Conservation (phyloP, 2,888 invertebrate species). For the Synanthedon tipuliformis region DNA sequence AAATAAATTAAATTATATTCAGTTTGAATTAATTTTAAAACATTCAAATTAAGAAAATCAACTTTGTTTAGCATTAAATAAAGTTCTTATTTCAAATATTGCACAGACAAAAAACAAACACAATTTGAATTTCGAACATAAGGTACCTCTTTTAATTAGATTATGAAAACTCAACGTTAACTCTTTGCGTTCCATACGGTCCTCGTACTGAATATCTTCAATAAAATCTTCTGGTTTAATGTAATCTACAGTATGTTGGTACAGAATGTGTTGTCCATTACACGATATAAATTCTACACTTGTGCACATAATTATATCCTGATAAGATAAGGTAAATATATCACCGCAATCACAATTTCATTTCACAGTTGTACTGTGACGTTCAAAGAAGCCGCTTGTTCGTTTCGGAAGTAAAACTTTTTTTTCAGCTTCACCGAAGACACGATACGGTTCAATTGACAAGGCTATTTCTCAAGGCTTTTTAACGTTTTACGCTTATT, state of each 20-base stretch:
- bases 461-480: slow-evolving; percentile 25
- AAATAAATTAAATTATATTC: too few relatives aligned
- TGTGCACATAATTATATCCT: slow-evolving; percentile 45
- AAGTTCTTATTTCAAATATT: neutral
- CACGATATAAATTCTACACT: slow-evolving; percentile 48
- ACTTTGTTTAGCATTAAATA: neutral
- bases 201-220: slow-evolving; percentile 22
- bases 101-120: neutral
- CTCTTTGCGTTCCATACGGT: slow-evolving; percentile 57
- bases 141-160: slow-evolving; percentile 60
- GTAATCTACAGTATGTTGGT: slow-evolving; percentile 40
- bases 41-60: neutral
- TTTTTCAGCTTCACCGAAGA: slow-evolving; percentile 7
- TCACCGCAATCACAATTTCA: neutral
- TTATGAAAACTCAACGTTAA: slow-evolving; percentile 63
- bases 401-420: neutral
- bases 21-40: too few relatives aligned
- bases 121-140: slow-evolving; percentile 3
- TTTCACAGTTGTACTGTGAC: neutral
- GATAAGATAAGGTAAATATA: neutral
- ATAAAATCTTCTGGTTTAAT: slow-evolving; percentile 21
- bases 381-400: neutral
- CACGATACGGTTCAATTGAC: slow-evolving; percentile 21
- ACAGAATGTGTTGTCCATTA: slow-evolving; percentile 53
- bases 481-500: slow-evolving; percentile 8